Base-by-base conservation (phyloP, 2,888 invertebrate species). In the Drosophila ezoana region DNA sequence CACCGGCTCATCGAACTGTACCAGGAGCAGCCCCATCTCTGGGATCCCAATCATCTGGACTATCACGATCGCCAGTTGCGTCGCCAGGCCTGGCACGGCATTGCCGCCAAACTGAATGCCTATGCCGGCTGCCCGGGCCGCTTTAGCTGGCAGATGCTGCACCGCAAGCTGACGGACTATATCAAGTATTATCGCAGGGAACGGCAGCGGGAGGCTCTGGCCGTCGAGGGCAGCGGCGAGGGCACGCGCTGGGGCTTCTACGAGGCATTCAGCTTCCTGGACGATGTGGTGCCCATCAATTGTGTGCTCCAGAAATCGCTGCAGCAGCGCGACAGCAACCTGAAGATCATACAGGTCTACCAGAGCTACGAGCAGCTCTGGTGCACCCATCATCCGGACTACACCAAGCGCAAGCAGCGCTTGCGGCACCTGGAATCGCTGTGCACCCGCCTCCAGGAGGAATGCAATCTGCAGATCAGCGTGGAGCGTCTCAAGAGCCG, bases 21-120 rank as follows among this genome's bases (percentile, higher is more conserved):
- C 38, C 77, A 71, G 11, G 51, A 59, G 23, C 78, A 87, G 16
- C 72, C 87, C 0, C 75, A 76, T 45, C 79, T 90, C 3, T 90
- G 90, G 90, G 75, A 91, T 72, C 91, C 91, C 52, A 84, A 87
- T 58, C 86, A 90, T 53, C 54, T 83, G 45, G 89, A 90, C 58
- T 90, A 77, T 32, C 77, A 84, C 43, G 60, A 70, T 4, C 78
- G 91, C 0, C 72, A 59, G 13, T 61, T 72, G n/a, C 79, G 90
- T 0, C 87, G 85, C 5, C 76, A 71, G 14, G 81, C 89, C n/a
- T 90, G 90, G 90, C 77, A 81, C 9, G 38, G 49, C 16, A 72
- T 90, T 2, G 74, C 90, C 1, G 51, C 48, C 1, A 60, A 87
- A 41, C 58, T 90, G 18, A 90, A 89, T 20, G 63, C 51, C 1